phyloP scores from a whole-genome alignment of 2,888 invertebrate genomes.

The Syrista parreyssii region DNA sequence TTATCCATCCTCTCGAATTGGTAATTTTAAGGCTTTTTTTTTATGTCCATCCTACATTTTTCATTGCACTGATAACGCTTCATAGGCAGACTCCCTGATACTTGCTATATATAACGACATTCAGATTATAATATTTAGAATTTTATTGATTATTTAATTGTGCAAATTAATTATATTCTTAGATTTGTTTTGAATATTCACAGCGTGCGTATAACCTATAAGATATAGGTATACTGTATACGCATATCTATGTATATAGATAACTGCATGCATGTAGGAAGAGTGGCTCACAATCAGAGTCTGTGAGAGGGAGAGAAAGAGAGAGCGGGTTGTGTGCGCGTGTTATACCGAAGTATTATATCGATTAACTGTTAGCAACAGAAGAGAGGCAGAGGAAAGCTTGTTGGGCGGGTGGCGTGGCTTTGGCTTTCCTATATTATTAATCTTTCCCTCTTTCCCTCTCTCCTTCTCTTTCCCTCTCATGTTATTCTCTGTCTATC shows the following conservation, averaged over 20 bases:
- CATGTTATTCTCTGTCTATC: background rate
- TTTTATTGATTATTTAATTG: no score
- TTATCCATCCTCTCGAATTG: no score
- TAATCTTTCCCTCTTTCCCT: constrained; percentile 58
- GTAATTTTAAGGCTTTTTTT: no score
- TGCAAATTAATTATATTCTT: no score
- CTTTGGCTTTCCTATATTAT: constrained; percentile 64
- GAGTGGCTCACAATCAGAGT: background rate
- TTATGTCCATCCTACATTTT: no score
- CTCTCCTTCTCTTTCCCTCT: constrained; percentile 23
- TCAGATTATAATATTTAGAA: no score
- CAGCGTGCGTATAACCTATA: no score
- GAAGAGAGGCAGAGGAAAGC: constrained; percentile 61
- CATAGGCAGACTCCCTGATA: no score
- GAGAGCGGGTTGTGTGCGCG: constrained; percentile 30
- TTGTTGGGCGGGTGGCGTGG: constrained; percentile 55
- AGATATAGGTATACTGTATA: background rate
- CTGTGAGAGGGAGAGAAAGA: no score
- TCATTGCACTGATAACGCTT: no score
- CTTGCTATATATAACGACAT: no score
- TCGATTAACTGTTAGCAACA: constrained; percentile 66
- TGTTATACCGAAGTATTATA: constrained; percentile 63
- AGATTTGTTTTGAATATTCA: no score
- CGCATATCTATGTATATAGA: background rate
- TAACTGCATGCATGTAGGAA: background rate